phyloP scores from a whole-genome alignment of 2,113 vertebrate species.

The Collichthys lucidus region DNA sequence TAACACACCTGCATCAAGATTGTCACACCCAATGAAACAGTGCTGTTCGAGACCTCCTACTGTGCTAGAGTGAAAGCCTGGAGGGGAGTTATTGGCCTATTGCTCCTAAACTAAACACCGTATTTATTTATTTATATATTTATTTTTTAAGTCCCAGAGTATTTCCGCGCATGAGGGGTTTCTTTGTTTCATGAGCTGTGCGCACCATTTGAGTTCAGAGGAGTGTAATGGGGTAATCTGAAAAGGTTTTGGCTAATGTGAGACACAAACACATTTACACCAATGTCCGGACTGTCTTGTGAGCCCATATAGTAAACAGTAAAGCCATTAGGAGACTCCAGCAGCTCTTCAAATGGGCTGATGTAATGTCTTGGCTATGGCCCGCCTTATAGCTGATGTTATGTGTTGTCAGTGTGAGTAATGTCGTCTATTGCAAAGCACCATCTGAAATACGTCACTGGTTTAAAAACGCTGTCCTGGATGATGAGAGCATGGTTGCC shows the following conservation, averaged over 20 bases:
- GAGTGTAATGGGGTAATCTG: conserved; percentile 31
- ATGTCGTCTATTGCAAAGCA: conserved; percentile 34
- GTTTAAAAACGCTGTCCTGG: conserved; percentile 43
- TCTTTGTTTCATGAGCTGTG: conserved; percentile 28
- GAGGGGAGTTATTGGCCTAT: neutral
- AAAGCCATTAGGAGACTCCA: conserved; percentile 21
- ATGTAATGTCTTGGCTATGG: conserved; percentile 44
- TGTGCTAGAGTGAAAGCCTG: neutral
- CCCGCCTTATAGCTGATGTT: neutral
- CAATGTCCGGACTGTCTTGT: conserved; percentile 25
- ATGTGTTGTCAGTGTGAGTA: conserved; percentile 20
- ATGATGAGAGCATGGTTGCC: conserved; percentile 44
- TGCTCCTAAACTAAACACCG: neutral
- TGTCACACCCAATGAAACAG: neutral
- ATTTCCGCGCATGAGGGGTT: conserved; percentile 2
- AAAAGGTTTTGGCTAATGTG: conserved; percentile 37
- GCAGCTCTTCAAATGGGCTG: conserved; percentile 32
- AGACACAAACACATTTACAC: conserved; percentile 42
- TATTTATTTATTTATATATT: neutral
- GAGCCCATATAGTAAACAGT: neutral
- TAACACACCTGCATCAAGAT: neutral
- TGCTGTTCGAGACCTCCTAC: too few relatives aligned
- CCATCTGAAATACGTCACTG: conserved; percentile 27
- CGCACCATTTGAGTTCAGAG: conserved; percentile 8
- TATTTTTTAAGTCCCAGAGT: conserved; percentile 3